Conservation (phyloP, 2,888 invertebrate species). For the Anthrax anthrax region DNA sequence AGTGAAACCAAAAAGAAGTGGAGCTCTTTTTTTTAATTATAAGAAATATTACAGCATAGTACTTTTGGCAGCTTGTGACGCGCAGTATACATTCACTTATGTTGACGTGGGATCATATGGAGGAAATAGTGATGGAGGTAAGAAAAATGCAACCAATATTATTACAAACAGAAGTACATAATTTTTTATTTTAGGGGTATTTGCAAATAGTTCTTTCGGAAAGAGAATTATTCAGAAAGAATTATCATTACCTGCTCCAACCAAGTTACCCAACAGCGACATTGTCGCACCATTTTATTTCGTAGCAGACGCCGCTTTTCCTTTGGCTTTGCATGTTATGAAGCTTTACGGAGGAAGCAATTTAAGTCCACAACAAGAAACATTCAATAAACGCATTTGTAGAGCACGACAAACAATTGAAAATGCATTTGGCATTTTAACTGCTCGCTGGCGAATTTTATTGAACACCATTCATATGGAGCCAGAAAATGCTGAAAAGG, state of each 20-base stretch:
- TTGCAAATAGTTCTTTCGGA: neutral
- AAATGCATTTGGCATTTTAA: conserved; percentile 12
- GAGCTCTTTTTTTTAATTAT: conserved; percentile 20
- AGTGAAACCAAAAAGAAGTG: conserved; percentile 15
- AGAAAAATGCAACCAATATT: neutral
- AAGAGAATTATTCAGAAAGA: neutral
- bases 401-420: conserved; percentile 8
- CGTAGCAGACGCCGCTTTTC: conserved; percentile 3
- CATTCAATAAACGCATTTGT: conserved; percentile 9
- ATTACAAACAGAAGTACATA: too few species aligned
- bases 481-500: neutral
- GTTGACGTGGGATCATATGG: conserved; percentile 22
- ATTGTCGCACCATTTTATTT: neutral
- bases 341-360: neutral
- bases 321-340: neutral
- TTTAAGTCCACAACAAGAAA: neutral
- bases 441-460: conserved; percentile 1
- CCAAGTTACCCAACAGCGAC: neutral
- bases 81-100: conserved; percentile 21
- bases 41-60: conserved; percentile 21
- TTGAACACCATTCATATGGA: neutral
- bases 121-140: conserved; percentile 15
- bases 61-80: conserved; percentile 19
- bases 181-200: too few species aligned
- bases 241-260: neutral